phyloP scores from a whole-genome alignment of 2,888 invertebrate genomes.

The Branchinecta sandiegonensis region DNA sequence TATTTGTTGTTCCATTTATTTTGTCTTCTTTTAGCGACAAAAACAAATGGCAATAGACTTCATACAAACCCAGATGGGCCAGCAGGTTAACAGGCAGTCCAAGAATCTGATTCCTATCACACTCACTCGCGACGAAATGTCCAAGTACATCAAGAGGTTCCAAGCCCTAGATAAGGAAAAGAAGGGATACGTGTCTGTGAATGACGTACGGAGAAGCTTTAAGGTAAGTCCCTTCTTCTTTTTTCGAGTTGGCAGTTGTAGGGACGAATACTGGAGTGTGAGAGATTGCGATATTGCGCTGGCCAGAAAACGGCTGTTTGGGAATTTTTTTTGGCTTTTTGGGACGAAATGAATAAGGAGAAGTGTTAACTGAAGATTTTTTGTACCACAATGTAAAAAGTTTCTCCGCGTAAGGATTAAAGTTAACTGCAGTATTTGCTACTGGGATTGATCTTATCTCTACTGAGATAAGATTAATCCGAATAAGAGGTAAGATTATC shows the following conservation, averaged over 20 bases:
- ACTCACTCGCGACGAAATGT: conserved; percentile 83
- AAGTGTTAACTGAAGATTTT: no score
- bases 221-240: conserved; percentile 50
- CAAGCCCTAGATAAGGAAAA: conserved; percentile 85
- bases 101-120: conserved; percentile 79
- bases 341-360: no score
- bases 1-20: neutral
- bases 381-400: no score
- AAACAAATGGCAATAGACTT: conserved; percentile 66
- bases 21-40: conserved; percentile 48
- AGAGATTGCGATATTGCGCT: no score
- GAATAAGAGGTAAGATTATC: no score
- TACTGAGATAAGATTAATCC: no score
- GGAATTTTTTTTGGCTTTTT: no score
- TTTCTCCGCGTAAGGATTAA: no score
- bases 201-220: conserved; percentile 84
- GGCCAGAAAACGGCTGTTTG: no score
- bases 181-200: conserved; percentile 96
- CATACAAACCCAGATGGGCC: conserved; percentile 90
- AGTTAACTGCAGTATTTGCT: no score
- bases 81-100: conserved; percentile 72
- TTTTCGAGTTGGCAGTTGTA: neutral
- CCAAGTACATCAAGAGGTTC: conserved; percentile 86
- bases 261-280: no score
- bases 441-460: no score